These are phyloP conservation scores for Gallinago jamesoni DNA, from an alignment of 2,113 vertebrate genomes.

Conservation along the genomic window DNA sequence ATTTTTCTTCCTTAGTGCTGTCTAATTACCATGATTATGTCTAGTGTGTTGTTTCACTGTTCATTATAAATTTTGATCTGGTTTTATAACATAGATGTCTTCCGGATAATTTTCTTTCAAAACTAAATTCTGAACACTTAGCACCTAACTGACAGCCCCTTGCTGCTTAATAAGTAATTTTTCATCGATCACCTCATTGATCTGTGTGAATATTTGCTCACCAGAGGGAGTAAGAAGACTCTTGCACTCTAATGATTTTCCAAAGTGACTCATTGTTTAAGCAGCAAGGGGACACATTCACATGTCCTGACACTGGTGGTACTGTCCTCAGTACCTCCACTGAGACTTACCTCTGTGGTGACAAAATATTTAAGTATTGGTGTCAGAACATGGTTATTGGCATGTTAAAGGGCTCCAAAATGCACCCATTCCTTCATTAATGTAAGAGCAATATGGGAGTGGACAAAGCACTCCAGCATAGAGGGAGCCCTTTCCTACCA, in stretches of 20 bases:
- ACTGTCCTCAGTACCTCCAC: not conserved
- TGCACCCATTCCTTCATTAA: not conserved
- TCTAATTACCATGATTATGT: conserved; percentile 21
- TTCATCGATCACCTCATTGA: not conserved
- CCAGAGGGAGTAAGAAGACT: not conserved
- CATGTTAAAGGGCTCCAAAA: not conserved
- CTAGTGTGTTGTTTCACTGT: not conserved
- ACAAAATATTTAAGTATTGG: not conserved
- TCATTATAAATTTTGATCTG: not conserved
- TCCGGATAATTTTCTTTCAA: not conserved
- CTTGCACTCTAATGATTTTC: not conserved
- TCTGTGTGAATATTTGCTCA: not conserved
- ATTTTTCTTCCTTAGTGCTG: not conserved
- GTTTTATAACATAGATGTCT: not conserved
- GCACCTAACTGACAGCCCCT: not conserved
- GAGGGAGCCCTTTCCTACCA: not conserved
- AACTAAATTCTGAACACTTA: not conserved
- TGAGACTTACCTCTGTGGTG: not conserved
- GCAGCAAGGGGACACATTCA: not conserved
- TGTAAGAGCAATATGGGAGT: not conserved
- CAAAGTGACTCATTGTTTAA: not conserved
- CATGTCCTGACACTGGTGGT: not conserved
- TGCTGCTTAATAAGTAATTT: not conserved
- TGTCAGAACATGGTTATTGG: not conserved
- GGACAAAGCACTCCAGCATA: not conserved